Conservation (phyloP, 2,888 invertebrate genomes). For the Drosophila picticornis region DNA sequence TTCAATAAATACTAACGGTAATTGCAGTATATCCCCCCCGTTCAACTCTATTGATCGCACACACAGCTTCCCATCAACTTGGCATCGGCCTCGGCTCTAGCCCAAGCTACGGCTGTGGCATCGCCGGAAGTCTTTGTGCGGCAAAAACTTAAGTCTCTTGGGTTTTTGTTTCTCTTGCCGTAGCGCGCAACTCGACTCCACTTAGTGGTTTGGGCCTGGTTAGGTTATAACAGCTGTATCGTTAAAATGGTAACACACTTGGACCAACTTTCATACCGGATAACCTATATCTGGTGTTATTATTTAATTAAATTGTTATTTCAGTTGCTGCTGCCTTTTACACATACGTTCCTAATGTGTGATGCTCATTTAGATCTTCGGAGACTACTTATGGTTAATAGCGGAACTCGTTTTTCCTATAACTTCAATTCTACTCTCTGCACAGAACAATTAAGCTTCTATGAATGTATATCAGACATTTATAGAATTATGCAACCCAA, state of each 20-base stretch:
- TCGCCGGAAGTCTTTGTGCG: conserved; percentile 76
- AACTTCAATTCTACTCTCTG: not conserved
- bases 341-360: conserved; percentile 5
- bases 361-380: not conserved
- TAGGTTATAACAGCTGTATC: conserved; percentile 35
- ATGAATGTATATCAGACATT: not conserved
- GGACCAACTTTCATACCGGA: conserved; percentile 50
- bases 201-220: conserved; percentile 21
- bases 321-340: conserved; percentile 24
- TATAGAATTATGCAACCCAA: not conserved
- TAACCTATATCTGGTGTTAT: conserved; percentile 39
- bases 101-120: conserved; percentile 6
- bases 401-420: conserved; percentile 13
- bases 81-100: conserved; percentile 10
- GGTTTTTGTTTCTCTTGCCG: conserved; percentile 26
- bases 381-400: not conserved
- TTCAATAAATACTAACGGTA: conserved; percentile 77
- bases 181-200: conserved; percentile 28
- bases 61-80: conserved; percentile 51
- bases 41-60: conserved; percentile 10
- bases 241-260: conserved; percentile 50
- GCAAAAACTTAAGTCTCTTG: conserved; percentile 47
- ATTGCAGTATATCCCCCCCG: conserved; percentile 20
- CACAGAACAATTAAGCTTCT: not conserved
- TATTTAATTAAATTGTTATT: conserved; percentile 45